Conservation (phyloP, 2,113 vertebrate genomes). For the Gymnobelideus leadbeateri region DNA sequence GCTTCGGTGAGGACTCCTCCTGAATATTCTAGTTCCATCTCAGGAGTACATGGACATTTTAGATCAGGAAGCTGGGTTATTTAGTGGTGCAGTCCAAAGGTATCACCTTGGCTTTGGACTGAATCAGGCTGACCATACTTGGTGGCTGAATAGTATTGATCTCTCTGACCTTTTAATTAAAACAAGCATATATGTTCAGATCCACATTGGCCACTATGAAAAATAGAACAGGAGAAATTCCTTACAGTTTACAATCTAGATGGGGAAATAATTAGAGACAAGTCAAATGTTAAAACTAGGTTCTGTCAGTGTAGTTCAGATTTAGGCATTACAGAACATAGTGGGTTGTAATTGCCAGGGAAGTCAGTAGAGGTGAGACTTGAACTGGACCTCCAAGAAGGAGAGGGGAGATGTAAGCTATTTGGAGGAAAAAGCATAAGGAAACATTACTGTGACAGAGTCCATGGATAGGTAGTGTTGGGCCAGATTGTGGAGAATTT, state of each 20-base stretch:
- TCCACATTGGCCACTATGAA: background rate
- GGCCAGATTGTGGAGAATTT: background rate
- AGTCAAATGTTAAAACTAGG: background rate
- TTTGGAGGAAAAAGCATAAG: background rate
- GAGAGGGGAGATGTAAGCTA: background rate
- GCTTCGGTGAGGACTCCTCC: constrained; percentile 88
- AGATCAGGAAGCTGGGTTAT: background rate
- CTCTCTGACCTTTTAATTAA: background rate
- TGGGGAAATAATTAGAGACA: background rate
- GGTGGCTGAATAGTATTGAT: background rate
- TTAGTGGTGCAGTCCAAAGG: background rate
- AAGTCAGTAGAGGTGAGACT: background rate
- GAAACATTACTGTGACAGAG: background rate
- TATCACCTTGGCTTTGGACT: background rate
- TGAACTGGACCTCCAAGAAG: background rate
- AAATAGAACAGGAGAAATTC: background rate
- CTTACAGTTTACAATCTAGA: background rate
- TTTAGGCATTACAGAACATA: background rate
- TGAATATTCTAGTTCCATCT: background rate
- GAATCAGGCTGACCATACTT: background rate
- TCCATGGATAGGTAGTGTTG: background rate
- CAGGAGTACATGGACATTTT: background rate
- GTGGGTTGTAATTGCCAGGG: background rate
- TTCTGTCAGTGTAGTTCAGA: background rate
- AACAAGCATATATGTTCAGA: background rate